phyloP scores from a whole-genome alignment of 2,113 vertebrate genomes.

The Galemys pyrenaicus region DNA sequence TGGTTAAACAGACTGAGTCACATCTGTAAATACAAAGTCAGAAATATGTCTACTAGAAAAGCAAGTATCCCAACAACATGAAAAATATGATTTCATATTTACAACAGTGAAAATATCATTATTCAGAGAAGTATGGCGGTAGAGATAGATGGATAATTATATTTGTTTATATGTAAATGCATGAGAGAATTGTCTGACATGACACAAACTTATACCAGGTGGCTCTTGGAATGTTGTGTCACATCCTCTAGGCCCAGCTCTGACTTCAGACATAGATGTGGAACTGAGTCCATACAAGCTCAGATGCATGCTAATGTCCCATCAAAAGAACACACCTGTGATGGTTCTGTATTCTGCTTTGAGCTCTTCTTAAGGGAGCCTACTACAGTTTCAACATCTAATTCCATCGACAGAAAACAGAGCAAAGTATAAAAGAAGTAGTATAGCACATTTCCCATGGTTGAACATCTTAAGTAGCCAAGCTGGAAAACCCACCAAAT shows the following conservation, averaged over 20 bases:
- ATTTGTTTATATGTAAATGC: background rate
- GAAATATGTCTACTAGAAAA: background rate
- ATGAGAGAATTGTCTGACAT: background rate
- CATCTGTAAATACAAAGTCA: background rate
- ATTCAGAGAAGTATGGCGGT: background rate
- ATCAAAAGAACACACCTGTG: background rate
- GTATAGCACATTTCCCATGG: background rate
- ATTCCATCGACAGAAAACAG: background rate
- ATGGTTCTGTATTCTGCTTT: background rate
- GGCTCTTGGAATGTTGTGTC: background rate
- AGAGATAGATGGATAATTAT: background rate
- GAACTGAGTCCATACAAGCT: background rate
- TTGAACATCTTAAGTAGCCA: background rate
- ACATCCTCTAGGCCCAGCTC: background rate
- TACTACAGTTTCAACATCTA: background rate
- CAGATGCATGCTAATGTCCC: background rate
- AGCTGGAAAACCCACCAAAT: background rate
- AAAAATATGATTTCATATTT: slow-evolving; percentile 21
- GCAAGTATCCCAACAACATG: background rate
- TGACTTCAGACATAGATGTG: background rate
- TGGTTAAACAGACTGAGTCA: background rate
- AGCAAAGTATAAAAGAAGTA: background rate
- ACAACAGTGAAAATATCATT: slow-evolving; percentile 1
- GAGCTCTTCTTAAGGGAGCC: background rate
- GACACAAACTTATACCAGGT: background rate